phyloP scores from a whole-genome alignment of 2,888 invertebrate genomes.

The Eupithecia subumbrata region DNA sequence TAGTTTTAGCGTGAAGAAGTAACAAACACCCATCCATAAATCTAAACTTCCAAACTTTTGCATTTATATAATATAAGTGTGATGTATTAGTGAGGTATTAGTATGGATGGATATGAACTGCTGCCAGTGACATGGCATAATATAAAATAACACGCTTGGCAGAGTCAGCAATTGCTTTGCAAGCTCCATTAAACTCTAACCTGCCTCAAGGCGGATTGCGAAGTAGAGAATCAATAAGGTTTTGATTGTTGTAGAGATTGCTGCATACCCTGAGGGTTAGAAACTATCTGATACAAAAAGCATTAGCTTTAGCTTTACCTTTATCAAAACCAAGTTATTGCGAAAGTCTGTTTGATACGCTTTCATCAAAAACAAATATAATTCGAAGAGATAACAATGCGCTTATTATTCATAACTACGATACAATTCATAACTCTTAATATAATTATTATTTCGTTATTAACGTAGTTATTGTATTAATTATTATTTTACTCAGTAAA shows the following conservation, averaged over 20 bases:
- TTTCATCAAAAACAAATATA: too few relatives aligned
- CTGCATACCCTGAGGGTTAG: slow-evolving; percentile 46
- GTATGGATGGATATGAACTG: background rate
- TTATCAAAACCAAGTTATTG: background rate
- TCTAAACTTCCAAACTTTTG: too few relatives aligned
- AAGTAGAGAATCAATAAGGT: slow-evolving; percentile 58
- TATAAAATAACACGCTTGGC: background rate
- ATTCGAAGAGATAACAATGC: background rate
- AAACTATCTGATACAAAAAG: slow-evolving; percentile 20
- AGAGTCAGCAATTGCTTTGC: slow-evolving; percentile 1
- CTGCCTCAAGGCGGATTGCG: slow-evolving; percentile 52
- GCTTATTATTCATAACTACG: background rate
- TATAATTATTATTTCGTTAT: too few relatives aligned
- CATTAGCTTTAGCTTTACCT: background rate
- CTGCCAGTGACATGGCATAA: background rate
- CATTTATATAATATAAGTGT: background rate
- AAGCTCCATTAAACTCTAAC: slow-evolving; percentile 54
- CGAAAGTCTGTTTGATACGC: background rate
- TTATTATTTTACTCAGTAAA: too few relatives aligned
- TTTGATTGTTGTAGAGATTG: slow-evolving; percentile 59
- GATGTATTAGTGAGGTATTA: too few relatives aligned
- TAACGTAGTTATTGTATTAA: too few relatives aligned
- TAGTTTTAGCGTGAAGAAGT: too few relatives aligned
- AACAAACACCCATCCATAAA: too few relatives aligned
- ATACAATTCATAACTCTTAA: too few relatives aligned